Evolutionary conservation across 2,113 vertebrate genomes (phyloP).

Genomic region (Ochotona curzoniae): DNA sequence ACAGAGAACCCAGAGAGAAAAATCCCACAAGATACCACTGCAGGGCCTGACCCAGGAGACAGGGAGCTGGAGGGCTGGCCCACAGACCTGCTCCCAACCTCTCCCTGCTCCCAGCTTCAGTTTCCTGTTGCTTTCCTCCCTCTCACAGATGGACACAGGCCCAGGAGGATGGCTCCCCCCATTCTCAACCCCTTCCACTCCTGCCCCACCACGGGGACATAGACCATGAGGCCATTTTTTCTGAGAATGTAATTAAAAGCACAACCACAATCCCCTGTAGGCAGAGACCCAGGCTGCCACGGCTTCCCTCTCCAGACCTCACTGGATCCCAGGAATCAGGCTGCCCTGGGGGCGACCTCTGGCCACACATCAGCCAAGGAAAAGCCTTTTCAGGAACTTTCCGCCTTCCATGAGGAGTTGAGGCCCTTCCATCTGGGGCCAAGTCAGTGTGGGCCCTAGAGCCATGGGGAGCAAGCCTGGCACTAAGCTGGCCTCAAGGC

Average conservation of each 20-base stretch:
- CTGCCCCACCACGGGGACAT: constrained; percentile 7
- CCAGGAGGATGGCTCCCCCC: too few species aligned
- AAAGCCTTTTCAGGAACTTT: not conserved
- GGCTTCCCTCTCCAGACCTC: not conserved
- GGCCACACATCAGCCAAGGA: not conserved
- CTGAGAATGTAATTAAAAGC: constrained; percentile 63
- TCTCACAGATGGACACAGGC: not conserved
- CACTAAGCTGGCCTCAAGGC: not conserved
- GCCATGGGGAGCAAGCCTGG: not conserved
- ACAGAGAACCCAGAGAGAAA: not conserved
- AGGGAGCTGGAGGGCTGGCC: not conserved
- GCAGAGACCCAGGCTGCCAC: not conserved
- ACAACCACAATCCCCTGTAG: not conserved
- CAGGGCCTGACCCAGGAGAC: not conserved
- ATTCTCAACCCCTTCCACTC: not conserved
- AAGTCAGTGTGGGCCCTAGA: not conserved
- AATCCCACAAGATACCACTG: not conserved
- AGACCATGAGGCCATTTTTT: constrained; percentile 42
- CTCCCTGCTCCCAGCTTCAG: not conserved
- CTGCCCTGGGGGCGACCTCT: not conserved
- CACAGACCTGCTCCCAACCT: not conserved
- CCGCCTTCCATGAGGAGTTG: not conserved
- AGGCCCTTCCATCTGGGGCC: not conserved
- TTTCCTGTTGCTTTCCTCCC: not conserved
- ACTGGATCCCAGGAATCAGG: not conserved